Evolutionary conservation across 2,797 vertebrate species (phyloP), one percentile per base, ranked within the genome.

Genomic region (Alectoris magna): DNA sequence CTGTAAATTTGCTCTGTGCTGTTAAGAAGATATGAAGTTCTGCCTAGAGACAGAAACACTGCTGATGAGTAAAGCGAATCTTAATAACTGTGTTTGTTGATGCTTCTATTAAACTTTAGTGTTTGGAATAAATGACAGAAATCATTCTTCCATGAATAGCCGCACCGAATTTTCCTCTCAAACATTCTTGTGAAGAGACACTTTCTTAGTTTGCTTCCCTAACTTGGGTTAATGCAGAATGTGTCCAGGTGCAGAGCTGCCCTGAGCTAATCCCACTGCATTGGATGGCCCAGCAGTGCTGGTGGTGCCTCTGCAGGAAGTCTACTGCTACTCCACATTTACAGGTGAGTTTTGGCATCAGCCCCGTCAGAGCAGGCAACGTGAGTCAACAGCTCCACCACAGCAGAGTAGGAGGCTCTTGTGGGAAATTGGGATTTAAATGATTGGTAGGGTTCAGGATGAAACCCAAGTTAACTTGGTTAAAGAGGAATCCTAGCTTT

Each of bases 1-100:
- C 93, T 86, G 83, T 84, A 86, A 92, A 87, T 94, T 93, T 95
- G 70, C 85, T 95, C 56, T 88, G 91, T 74, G 13, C 85, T 82
- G 73, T 81, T 95, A 88, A 91, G 74, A 87, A 92, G 89, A 63
- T 76, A 86, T 3, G 87, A 84, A 49, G 83, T 69, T 92, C 77
- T 0, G 1, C 76, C 80, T 81, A 63, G 88, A 94, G 85, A 94
- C 4, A 88, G 83, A 84, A 91, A 84, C 46, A 55, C 70, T 75
- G 63, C 63, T 88, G 87, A 74, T 60, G 83, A 91, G 73, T 73
- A 86, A 78, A 81, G 59, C 29, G 59, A 24, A 78, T 94, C 79
- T 84, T 90, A 88, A 86, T 73, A 72, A 44, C 53, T 60, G 66
- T 66, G 51, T 72, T 87, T 92, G 41, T 70, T 81, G 70, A 67